Evolutionary conservation across 2,113 vertebrate species (phyloP).

Genomic region (Sorex fumeus): DNA sequence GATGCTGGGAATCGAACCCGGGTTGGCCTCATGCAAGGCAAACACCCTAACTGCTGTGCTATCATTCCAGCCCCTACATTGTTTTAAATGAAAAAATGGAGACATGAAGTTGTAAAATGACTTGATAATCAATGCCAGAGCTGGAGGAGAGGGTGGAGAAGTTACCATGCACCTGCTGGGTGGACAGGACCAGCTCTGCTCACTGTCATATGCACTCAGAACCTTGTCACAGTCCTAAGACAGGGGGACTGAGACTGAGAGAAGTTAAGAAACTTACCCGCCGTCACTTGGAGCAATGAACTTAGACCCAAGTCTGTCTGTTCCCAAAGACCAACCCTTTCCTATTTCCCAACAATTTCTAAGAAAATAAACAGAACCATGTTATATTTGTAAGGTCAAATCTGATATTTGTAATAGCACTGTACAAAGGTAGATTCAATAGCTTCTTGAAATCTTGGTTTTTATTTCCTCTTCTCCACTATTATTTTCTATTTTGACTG

Average conservation of each 20-base stretch:
- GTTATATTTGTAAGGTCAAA: slow-evolving; percentile 59
- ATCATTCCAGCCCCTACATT: too few relatives aligned
- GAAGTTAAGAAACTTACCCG: background rate
- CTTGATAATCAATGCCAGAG: background rate
- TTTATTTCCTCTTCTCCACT: slow-evolving; percentile 28
- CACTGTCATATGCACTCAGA: background rate
- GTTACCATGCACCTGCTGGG: background rate
- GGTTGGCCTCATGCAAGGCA: too few relatives aligned
- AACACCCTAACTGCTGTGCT: too few relatives aligned
- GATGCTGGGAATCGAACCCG: too few relatives aligned
- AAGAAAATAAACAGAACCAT: slow-evolving; percentile 61
- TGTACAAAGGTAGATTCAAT: slow-evolving; percentile 55
- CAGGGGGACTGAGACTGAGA: background rate
- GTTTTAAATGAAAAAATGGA: slow-evolving; percentile 44
- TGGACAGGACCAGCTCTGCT: background rate
- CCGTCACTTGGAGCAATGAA: background rate
- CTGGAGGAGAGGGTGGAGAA: background rate
- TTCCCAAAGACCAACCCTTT: background rate
- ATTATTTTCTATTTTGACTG: slow-evolving; percentile 17
- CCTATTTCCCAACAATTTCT: slow-evolving; percentile 6
- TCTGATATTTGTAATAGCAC: slow-evolving; percentile 63
- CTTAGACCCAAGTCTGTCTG: slow-evolving; percentile 38
- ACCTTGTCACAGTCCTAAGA: background rate
- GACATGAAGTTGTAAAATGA: background rate
- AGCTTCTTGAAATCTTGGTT: slow-evolving; percentile 39